Evolutionary conservation across 2,113 vertebrate species (phyloP), one percentile per base, ranked within the genome.

Genomic region (Pterocles gutturalis): DNA sequence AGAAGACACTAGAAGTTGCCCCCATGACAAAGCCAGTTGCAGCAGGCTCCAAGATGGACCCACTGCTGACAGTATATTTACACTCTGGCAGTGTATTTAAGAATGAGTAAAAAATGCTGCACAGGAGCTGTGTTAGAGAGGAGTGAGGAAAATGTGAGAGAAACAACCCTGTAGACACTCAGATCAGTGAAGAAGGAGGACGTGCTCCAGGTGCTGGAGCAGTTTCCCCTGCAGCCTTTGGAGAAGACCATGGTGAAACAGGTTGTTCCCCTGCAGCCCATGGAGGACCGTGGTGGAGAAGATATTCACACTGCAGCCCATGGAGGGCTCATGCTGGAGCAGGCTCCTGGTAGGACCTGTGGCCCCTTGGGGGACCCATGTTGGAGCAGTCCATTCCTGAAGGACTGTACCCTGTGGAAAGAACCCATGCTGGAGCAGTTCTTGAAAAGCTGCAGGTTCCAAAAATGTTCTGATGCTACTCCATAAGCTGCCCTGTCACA

Each of bases 291-390:
- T 0, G 0, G 21, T 26, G 24, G 10, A 45, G 31, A 31, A 72
- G 11, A 43, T 9, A 34, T 7, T 80, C 51, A 57, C 45, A 25
- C 18, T 24, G 18, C 9, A 73, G 48, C 14, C 7, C 43, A 33
- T 20, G 26, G 36, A 75, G 1, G 58, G 1, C 24, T 28, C 25
- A 17, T 0, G 4, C 10, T 72, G 62, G 17, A 66, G 26, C 11
- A 51, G 45, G 33, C 14, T 71, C 28, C 41, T 83, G 61, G 13
- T 16, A 86, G 66, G 43, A 54, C n/a, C 19, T 43, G 6, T 60
- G 62, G n/a, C 28, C 48, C 57, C 7, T 1, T 2, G 6, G 31
- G 8, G 6, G 9, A 53, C 7, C 21, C 43, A 41, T 0, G 0
- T 15, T 75, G 20, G 11, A 66, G 31, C 57, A 92, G 15, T 29